phyloP scores from a whole-genome alignment of 2,888 invertebrate species.

The Napeogenes inachia region DNA sequence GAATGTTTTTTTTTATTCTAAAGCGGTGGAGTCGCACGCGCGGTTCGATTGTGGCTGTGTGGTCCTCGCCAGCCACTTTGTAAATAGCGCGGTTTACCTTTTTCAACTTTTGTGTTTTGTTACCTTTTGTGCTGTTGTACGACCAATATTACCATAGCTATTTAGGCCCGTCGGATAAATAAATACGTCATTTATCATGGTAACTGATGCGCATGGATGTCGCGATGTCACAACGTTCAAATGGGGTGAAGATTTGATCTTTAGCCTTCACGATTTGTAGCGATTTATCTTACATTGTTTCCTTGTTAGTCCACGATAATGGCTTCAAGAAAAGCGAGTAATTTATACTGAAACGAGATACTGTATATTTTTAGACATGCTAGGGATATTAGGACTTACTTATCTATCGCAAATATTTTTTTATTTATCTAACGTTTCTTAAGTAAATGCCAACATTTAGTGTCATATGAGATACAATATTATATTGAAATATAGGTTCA shows the following conservation, averaged over 20 bases:
- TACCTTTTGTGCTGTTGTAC: constrained; percentile 78
- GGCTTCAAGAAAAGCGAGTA: constrained; percentile 20
- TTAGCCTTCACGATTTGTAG: constrained; percentile 57
- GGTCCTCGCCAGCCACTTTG: constrained; percentile 78
- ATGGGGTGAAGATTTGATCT: constrained; percentile 68
- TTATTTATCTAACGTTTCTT: no score
- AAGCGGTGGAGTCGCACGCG: constrained; percentile 73
- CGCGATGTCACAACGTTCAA: constrained; percentile 55
- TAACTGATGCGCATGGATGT: constrained; percentile 72
- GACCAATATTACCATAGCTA: constrained; percentile 78
- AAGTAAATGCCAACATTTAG: no score
- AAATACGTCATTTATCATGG: constrained; percentile 78
- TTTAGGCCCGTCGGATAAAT: constrained; percentile 77
- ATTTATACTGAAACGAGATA: constrained; percentile 21
- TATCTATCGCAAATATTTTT: no score
- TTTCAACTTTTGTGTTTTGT: constrained; percentile 78
- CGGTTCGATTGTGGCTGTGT: constrained; percentile 77
- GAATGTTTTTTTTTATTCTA: constrained; percentile 67
- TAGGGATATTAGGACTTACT: not conserved
- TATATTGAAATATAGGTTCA: no score
- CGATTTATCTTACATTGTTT: constrained; percentile 65
- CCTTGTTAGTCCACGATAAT: constrained; percentile 32
- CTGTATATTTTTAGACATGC: constrained; percentile 11
- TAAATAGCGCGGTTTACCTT: constrained; percentile 79
- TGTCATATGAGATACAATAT: no score